A percentile compares a stretch with the other conserved stretches of the same genome.
phyloP scores from a whole-genome alignment of 2,113 vertebrate genomes.

The Callocephalon fimbriatum region DNA sequence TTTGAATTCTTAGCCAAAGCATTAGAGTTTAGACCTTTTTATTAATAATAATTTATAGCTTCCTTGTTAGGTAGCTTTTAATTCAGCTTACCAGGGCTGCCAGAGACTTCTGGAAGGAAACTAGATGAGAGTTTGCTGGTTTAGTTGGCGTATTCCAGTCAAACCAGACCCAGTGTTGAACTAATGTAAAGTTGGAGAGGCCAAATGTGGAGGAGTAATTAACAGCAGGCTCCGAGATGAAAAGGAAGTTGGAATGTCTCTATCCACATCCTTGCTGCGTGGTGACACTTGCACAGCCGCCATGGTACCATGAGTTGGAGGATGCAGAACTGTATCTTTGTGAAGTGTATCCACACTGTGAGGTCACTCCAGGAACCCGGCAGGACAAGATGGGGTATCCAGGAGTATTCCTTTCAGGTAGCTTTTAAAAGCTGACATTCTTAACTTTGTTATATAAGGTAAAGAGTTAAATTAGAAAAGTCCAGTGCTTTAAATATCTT shows the following conservation, averaged over 20 bases:
- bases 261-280: background rate
- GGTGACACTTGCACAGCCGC: fast-evolving
- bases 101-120: background rate
- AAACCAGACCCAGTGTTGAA: background rate
- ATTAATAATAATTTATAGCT: background rate
- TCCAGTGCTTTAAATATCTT: constrained; percentile 63
- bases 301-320: fast-evolving
- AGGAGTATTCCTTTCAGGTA: background rate
- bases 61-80: background rate
- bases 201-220: too few relatives aligned
- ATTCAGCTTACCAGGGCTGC: background rate
- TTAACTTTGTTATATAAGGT: background rate
- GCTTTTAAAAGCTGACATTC: background rate
- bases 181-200: background rate
- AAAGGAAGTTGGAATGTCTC: fast-evolving
- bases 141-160: background rate
- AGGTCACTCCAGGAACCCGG: background rate
- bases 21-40: background rate
- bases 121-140: background rate
- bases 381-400: background rate
- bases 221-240: background rate
- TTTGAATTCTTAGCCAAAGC: background rate
- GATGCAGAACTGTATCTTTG: background rate
- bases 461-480: constrained; percentile 51
- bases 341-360: fast-evolving